phyloP scores from a whole-genome alignment of 1,140 invertebrate species.

The Maconellicoccus hirsutus region DNA sequence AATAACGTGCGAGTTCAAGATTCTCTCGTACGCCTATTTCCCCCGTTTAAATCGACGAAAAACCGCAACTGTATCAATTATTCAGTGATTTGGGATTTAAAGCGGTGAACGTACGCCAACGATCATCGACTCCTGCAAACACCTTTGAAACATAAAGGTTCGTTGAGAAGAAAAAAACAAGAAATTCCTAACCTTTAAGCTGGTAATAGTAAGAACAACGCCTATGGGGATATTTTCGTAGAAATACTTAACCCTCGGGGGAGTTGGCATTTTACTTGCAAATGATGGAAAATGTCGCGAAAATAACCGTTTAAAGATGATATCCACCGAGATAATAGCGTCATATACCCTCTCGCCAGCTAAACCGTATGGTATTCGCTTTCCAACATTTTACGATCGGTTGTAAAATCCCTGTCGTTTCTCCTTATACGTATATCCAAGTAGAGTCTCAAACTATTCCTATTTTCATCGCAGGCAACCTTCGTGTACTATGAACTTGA shows the following conservation, averaged over 20 bases:
- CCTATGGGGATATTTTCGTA: not conserved
- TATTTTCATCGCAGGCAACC: not conserved
- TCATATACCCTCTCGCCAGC: not conserved
- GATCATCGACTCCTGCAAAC: not conserved
- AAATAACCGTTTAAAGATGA: constrained; percentile 9
- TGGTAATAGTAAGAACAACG: not conserved
- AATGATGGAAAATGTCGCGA: constrained; percentile 7
- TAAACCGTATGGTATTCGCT: not conserved
- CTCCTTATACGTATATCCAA: not conserved
- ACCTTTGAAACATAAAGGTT: not conserved
- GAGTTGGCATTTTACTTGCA: constrained; percentile 3
- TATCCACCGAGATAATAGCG: not conserved
- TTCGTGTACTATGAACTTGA: not conserved
- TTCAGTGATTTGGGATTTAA: not conserved
- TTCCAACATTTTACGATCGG: not conserved
- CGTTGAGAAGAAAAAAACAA: not conserved
- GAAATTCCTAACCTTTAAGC: not conserved
- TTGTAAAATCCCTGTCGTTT: not conserved
- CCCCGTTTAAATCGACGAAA: too few relatives aligned
- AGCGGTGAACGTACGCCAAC: not conserved
- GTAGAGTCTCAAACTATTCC: not conserved
- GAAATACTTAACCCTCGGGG: not conserved
- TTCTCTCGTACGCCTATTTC: not conserved
- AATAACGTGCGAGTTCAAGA: not conserved
- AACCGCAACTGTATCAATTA: not conserved